Percentiles rank a stretch among this genome's conserved stretches.
Evolutionary conservation across 2,113 vertebrate species (phyloP).

Genomic region (Tetrao urogallus): DNA sequence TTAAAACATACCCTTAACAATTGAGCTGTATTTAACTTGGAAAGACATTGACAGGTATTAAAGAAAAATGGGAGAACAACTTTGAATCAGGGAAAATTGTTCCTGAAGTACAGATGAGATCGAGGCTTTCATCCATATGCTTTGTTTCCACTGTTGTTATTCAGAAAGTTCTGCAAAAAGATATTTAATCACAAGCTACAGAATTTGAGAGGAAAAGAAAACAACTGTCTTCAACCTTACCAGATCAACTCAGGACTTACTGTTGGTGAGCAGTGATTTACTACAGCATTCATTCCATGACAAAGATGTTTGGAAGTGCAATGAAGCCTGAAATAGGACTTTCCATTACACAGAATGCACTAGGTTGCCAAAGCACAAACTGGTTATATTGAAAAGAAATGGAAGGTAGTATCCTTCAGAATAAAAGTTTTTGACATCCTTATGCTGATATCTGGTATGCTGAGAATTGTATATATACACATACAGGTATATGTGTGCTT

Average conservation of each 20-base stretch:
- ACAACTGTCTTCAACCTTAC: not conserved
- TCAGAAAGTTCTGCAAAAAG: not conserved
- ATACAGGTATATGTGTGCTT: too few relatives aligned
- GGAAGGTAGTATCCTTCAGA: not conserved
- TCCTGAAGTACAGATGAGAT: not conserved
- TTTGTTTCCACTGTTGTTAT: not conserved
- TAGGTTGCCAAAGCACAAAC: not conserved
- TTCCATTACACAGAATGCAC: not conserved
- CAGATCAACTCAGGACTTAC: not conserved
- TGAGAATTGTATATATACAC: not conserved
- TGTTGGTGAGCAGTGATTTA: not conserved
- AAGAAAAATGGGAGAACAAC: not conserved
- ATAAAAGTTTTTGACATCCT: not conserved
- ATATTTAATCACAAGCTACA: not conserved
- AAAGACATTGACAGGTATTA: not conserved
- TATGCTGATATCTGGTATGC: not conserved
- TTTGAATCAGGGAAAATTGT: not conserved
- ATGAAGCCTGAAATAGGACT: not conserved
- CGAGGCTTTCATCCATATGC: not conserved
- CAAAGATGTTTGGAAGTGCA: not conserved
- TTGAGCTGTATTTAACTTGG: not conserved
- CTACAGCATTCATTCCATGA: not conserved
- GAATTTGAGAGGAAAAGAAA: conserved; percentile 1
- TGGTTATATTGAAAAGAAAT: not conserved
- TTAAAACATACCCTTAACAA: not conserved